Conservation (phyloP, 2,113 vertebrate species). For the Litocranius walleri region DNA sequence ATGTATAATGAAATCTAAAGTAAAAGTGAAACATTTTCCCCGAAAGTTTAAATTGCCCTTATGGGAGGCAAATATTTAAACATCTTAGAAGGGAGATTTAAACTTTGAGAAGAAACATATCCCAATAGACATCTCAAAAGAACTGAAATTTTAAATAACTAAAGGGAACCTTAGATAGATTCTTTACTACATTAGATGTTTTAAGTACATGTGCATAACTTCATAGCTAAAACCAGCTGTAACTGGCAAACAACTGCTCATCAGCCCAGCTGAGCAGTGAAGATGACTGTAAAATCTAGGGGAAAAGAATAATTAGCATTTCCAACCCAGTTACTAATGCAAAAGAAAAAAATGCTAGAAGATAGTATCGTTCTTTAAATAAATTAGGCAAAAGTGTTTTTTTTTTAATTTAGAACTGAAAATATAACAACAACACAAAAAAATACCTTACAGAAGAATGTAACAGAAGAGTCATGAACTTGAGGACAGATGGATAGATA, state of each 20-base stretch:
- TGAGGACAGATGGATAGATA: neutral
- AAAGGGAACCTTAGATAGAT: neutral
- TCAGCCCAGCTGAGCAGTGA: conserved; percentile 82
- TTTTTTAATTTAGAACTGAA: neutral
- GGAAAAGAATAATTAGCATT: neutral
- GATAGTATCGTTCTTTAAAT: neutral
- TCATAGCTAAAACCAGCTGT: conserved; percentile 83
- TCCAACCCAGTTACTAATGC: neutral
- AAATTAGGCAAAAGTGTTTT: neutral
- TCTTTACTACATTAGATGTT: neutral
- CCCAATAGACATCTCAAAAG: neutral
- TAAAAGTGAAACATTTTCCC: neutral
- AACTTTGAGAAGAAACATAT: neutral
- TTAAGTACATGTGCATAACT: neutral
- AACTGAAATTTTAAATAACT: neutral
- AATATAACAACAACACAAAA: neutral
- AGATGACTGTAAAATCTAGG: conserved; percentile 85
- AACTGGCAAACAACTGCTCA: conserved; percentile 79
- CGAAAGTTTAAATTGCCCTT: neutral
- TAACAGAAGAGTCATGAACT: neutral
- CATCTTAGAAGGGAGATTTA: neutral
- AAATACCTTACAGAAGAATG: neutral
- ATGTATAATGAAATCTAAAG: neutral
- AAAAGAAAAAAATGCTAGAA: neutral
- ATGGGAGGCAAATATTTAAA: neutral